phyloP scores from a whole-genome alignment of 1,140 invertebrate genomes.

The Telenomus remus region DNA sequence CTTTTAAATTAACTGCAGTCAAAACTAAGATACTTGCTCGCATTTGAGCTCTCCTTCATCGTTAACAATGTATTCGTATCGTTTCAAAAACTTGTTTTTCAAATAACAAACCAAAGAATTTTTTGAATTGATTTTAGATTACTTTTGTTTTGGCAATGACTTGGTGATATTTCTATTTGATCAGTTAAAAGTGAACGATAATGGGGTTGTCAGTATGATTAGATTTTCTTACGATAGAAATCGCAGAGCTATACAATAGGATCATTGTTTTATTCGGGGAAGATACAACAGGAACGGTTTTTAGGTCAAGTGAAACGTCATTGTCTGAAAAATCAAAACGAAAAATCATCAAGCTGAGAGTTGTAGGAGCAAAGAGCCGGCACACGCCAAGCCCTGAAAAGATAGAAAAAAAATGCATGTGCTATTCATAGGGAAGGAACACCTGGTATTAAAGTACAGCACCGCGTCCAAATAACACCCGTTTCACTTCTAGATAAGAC shows the following conservation, averaged over 20 bases:
- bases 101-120: too few relatives aligned
- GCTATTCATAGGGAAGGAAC: constrained; percentile 51
- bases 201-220: too few relatives aligned
- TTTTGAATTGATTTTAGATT: too few relatives aligned
- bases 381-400: constrained; percentile 37
- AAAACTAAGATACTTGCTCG: constrained; percentile 28
- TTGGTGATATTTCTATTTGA: too few relatives aligned
- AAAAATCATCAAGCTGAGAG: constrained; percentile 28
- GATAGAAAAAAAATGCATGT: constrained; percentile 54
- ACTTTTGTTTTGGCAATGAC: too few relatives aligned
- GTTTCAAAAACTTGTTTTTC: too few relatives aligned
- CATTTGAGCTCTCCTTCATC: constrained; percentile 20
- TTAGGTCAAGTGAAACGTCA: constrained; percentile 30
- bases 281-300: constrained; percentile 23
- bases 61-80: neutral
- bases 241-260: constrained; percentile 11
- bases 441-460: constrained; percentile 44
- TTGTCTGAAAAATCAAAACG: constrained; percentile 40
- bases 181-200: neutral
- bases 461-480: constrained; percentile 37
- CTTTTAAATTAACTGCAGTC: constrained; percentile 40
- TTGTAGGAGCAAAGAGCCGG: constrained; percentile 9
- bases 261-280: constrained; percentile 37
- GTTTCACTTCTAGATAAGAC: constrained; percentile 27
- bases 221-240: constrained; percentile 20